Conservation (phyloP, 2,888 invertebrate species). For the Rhyacophila evoluta region DNA sequence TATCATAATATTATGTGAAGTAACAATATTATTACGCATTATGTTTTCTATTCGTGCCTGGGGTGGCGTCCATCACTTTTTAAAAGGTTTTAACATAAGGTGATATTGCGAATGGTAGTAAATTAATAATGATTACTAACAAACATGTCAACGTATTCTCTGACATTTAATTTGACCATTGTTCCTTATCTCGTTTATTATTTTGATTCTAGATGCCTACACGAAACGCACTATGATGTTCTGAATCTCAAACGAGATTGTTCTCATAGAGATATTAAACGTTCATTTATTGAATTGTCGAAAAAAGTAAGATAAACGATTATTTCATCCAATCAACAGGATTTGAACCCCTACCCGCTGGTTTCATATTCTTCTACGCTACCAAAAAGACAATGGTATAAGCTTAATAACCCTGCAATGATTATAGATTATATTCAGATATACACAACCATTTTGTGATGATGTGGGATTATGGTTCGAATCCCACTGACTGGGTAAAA, state of each 20-base stretch:
- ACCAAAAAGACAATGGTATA: too few relatives aligned
- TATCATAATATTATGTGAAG: too few relatives aligned
- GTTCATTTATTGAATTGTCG: constrained; percentile 39
- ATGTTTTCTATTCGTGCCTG: constrained; percentile 28
- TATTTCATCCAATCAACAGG: too few relatives aligned
- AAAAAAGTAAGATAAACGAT: constrained; percentile 46
- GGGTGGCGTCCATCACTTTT: not conserved
- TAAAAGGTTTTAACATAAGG: constrained; percentile 26
- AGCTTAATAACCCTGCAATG: too few relatives aligned
- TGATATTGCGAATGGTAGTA: too few relatives aligned
- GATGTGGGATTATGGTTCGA: too few relatives aligned
- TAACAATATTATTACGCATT: not conserved
- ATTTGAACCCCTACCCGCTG: too few relatives aligned
- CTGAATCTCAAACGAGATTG: constrained; percentile 40
- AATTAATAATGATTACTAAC: not conserved
- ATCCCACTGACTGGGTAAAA: too few relatives aligned
- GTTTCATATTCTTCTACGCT: too few relatives aligned
- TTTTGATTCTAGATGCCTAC: constrained; percentile 33
- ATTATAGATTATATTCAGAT: too few relatives aligned
- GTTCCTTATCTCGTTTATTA: not conserved
- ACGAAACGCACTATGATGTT: constrained; percentile 43
- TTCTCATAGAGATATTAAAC: constrained; percentile 31
- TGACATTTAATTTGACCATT: not conserved
- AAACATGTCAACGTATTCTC: not conserved
- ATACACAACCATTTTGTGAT: too few relatives aligned